Percentiles rank a stretch among this genome's conserved stretches.
Evolutionary conservation across 1,140 invertebrate species (phyloP).

Genomic region (Cheumatopsyche charites): DNA sequence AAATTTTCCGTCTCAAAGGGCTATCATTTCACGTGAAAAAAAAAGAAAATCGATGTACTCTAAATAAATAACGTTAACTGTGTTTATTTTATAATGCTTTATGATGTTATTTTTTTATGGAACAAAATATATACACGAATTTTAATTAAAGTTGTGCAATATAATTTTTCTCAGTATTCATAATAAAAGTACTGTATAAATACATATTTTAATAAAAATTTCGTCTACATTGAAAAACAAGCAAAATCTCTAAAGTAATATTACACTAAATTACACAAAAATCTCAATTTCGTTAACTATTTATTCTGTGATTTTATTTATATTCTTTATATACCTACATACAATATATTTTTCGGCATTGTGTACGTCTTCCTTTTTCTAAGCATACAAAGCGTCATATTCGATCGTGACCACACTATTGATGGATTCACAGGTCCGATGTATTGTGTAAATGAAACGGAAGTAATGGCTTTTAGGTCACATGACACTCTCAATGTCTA

Average conservation of each 20-base stretch:
- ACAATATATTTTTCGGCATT: no score
- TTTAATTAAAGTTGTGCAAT: no score
- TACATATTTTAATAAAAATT: no score
- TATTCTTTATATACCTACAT: no score
- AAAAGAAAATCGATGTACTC: not conserved
- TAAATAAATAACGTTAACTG: conserved; percentile 12
- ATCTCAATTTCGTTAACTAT: not conserved
- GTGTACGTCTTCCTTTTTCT: conserved; percentile 9
- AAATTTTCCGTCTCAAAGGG: conserved; percentile 28
- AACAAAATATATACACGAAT: not conserved
- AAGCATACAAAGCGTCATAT: conserved; percentile 20
- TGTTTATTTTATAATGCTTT: no score
- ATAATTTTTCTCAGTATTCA: no score
- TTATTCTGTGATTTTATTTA: not conserved
- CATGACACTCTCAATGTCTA: conserved; percentile 26
- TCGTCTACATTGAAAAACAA: no score
- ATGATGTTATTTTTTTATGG: no score
- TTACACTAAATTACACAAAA: no score
- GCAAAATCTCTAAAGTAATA: no score
- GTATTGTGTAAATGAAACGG: conserved; percentile 38
- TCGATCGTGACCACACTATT: conserved; percentile 26
- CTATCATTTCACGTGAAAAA: conserved; percentile 1
- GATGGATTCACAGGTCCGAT: conserved; percentile 19
- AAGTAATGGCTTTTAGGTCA: conserved; percentile 31
- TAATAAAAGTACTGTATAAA: no score